Evolutionary conservation across 2,113 vertebrate genomes (phyloP), one percentile per base, ranked within the genome.

Genomic region (Noturus placidus): DNA sequence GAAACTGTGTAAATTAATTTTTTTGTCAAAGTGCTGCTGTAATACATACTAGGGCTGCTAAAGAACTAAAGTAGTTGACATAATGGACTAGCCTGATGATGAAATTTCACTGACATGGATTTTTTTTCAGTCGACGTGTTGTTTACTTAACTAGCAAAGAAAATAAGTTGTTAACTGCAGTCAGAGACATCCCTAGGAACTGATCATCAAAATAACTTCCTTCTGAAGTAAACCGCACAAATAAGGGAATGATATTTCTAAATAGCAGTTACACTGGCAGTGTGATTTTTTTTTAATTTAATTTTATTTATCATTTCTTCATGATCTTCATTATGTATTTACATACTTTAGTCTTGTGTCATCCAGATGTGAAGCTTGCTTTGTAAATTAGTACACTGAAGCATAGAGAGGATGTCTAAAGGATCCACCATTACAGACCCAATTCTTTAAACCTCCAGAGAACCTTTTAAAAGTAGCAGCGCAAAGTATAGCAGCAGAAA

Each of bases 401-500:
- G 57, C 35, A 78, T n/a, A 61, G 30, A 79, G 11, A 33, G 50
- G 38, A 82, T 25, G 15, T 56, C 35, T 65, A 63, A 59, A 38
- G 50, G 59, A 69, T 57, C 50, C 19, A 42, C 7, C 59, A 25
- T 35, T 25, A 84, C 38, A 84, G 82, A 65, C 87, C 72, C 25
- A 83, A 8, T 30, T 88, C 27, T 84, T 63, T 61, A 78, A 84
- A 11, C 22, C 81, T 82, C n/a, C 42, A 76, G 56, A 84, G 46
- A 77, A 85, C 33, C 57, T 54, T 77, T 77, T 35, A 27, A 59
- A 74, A 59, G 50, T 83, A 83, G 81, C 80, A 84, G 82, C 30
- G 15, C 72, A 84, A 70, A 79, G 35, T 59, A 78, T 84, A 77
- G 54, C 72, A 84, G 57, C 87, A 88, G 72, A 35, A 87, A 19